Evolutionary conservation across 2,888 invertebrate genomes (phyloP), one percentile per base, ranked within the genome.

Genomic region (Acanthosepion pharaonis): DNA sequence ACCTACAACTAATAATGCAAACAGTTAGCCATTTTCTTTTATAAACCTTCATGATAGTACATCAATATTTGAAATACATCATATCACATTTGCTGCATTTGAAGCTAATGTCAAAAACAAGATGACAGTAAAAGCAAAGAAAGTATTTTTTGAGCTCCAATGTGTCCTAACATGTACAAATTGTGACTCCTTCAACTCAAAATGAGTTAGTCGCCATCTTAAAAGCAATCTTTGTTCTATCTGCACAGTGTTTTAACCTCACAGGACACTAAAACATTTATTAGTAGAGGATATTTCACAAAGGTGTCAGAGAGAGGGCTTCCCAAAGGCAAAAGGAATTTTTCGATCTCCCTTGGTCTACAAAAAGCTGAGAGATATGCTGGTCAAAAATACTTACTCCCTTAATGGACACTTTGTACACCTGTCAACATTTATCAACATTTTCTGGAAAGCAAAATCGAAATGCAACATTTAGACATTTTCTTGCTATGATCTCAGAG

Each of bases 211-310:
- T 78, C n/a, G n/a, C n/a, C 78, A 78, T 78, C 78, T 78, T 78
- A 78, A 78, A 78, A 78, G 78, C 78, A 78, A 78, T 78, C 78
- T 78, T 78, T 78, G 78, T 78, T 78, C 78, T 78, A 78, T 78
- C 78, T n/a, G n/a, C 78, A n/a, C 78, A 78, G 78, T 33, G 78
- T 78, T 78, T 78, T 78, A 78, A 78, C 78, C 78, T 33, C 78
- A 78, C 78, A 78, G 78, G 78, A 78, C 78, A 78, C 78, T 78
- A 78, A 78, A 78, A 78, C 78, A 78, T 78, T 78, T 78, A 78
- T 78, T 78, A 78, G 78, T 78, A 78, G 78, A 78, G 78, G 78
- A 78, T 78, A 78, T 78, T 78, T 78, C 78, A 78, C n/a, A 78
- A 78, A 78, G 78, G 78, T 78, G 78, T 78, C 78, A 78, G 33